A percentile compares a stretch with the other conserved stretches of the same genome.
Conservation (phyloP, 2,113 vertebrate genomes). For the Rattus rattus region DNA sequence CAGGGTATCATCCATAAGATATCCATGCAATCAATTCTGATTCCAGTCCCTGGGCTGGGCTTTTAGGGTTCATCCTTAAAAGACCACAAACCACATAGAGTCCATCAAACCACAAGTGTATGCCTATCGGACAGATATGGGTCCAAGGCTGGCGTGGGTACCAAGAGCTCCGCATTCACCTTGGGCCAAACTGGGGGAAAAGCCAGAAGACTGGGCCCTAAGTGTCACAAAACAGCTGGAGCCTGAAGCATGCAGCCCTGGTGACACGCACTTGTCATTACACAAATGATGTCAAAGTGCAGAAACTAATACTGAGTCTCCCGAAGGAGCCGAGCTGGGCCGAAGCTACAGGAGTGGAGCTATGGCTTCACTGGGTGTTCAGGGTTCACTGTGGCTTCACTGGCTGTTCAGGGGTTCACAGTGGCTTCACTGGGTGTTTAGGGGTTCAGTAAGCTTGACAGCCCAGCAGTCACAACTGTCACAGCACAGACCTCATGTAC, state of each 20-base stretch:
- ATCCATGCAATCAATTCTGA: neutral
- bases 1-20: neutral
- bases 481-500: neutral
- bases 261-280: neutral
- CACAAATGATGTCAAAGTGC: neutral
- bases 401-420: neutral
- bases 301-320: neutral
- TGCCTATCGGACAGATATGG: too few relatives aligned
- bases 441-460: neutral
- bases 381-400: neutral
- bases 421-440: neutral
- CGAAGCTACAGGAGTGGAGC: neutral
- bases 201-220: neutral
- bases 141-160: neutral
- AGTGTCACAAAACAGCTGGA: neutral
- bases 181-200: neutral
- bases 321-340: neutral
- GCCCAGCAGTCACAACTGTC: neutral
- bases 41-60: neutral
- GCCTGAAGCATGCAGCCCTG: neutral
- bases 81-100: too few relatives aligned
- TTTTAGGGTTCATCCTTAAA: neutral
- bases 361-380: neutral
- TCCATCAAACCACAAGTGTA: neutral
- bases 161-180: too few relatives aligned